Evolutionary conservation across 2,797 vertebrate species (phyloP), one percentile per base, ranked within the genome.

Genomic region (Sebastolobus altivelis): DNA sequence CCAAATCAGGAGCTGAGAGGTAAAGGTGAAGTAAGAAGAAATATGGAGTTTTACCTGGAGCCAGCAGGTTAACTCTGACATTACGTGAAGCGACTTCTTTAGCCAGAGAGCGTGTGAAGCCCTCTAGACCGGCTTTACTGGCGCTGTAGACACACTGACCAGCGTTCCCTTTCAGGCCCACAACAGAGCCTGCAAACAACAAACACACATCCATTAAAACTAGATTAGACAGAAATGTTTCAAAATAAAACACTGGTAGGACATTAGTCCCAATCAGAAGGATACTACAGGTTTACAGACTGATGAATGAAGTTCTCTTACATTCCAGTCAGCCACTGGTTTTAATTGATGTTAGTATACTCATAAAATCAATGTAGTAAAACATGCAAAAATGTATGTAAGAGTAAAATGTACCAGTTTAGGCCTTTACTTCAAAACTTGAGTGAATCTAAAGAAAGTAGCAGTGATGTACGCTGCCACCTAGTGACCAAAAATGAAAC

Each of bases 61-160:
- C 97, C 85, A 99, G 93, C 65, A 99, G 94, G 60, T 99, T 99
- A 54, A 99, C 97, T 70, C 96, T 92, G 88, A 99, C 92, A 68
- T 97, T 95, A n/a, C 96, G 97, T 78, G 94, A 97, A 5, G 94
- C 97, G 2, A 99, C 97, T 92, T 99, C 98, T 95, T 98, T 99
- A 74, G 98, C 98, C 80, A 99, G 94, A 27, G 97, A 98, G 31
- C 95, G 95, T 11, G 97, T 99, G 96, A 99, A 99, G 63, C 98
- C 98, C 74, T 98, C 94, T 8, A 99, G 91, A 61, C 97, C 98
- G 25, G 97, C 96, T 94, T 99, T 99, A 86, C 94, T 97, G 93
- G 97, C 97, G 27, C 98, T 96, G 93, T 99, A 99, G 1, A 94
- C 95, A 49, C 95, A 95, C 93, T 99, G 98, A 10, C 98, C 98